Evolutionary conservation across 2,113 vertebrate genomes (phyloP).

Genomic region (Arizona elegans): DNA sequence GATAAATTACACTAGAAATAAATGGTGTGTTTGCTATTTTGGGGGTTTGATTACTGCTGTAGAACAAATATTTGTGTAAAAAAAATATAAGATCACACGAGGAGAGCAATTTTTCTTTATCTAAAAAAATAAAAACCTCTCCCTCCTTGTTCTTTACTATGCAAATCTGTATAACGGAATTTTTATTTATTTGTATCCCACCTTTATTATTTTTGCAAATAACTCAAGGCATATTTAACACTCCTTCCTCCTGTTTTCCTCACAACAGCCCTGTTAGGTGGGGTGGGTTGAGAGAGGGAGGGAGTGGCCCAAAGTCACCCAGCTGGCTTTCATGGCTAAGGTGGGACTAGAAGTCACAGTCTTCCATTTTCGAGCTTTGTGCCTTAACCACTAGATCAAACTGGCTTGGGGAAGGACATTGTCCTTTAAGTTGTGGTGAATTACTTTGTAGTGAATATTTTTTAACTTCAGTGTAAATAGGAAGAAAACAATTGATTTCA

Average conservation of each 20-base stretch:
- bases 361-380: background rate
- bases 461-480: background rate
- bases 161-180: background rate
- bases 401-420: background rate
- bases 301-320: background rate
- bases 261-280: background rate
- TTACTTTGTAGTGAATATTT: background rate
- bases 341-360: background rate
- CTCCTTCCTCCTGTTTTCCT: background rate
- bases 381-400: background rate
- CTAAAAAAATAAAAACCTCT: background rate
- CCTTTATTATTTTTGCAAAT: background rate
- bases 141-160: background rate
- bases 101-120: background rate
- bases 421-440: background rate
- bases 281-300: background rate
- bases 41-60: slow-evolving; percentile 15
- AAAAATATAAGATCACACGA: slow-evolving; percentile 27
- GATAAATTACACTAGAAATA: slow-evolving; percentile 38
- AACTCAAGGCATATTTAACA: background rate
- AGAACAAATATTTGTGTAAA: slow-evolving; percentile 48
- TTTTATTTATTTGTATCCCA: background rate
- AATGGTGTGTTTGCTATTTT: slow-evolving; percentile 32
- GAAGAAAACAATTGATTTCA: background rate
- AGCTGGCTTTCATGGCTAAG: background rate